Evolutionary conservation across 2,888 invertebrate genomes (phyloP).

Genomic region (Rhamphomyia laevipes): DNA sequence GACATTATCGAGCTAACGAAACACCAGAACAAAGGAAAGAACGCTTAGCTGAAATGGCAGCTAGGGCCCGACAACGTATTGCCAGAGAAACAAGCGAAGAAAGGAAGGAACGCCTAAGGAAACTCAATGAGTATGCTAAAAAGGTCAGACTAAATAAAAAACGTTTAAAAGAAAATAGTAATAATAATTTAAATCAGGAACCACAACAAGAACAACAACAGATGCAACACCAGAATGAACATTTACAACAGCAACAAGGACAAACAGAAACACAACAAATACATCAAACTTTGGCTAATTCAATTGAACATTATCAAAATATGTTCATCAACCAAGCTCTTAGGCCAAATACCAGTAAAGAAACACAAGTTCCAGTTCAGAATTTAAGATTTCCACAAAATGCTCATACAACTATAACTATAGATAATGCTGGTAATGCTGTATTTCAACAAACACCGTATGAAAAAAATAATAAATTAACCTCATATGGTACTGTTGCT

Average conservation of each 20-base stretch:
- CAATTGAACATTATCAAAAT: conserved; percentile 35
- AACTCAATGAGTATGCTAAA: conserved; percentile 38
- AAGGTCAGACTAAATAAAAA: conserved; percentile 39
- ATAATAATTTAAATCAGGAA: conserved; percentile 33
- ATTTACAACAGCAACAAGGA: conserved; percentile 24
- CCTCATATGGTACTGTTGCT: conserved; percentile 30
- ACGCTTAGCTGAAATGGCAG: conserved; percentile 35
- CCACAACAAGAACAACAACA: conserved; percentile 18
- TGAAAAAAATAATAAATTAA: conserved; percentile 20
- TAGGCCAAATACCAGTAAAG: conserved; percentile 20
- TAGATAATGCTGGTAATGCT: conserved; percentile 26
- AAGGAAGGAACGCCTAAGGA: conserved; percentile 37
- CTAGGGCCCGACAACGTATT: conserved; percentile 34
- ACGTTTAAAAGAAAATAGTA: conserved; percentile 27
- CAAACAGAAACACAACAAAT: conserved; percentile 1
- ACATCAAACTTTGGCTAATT: conserved; percentile 21
- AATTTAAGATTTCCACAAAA: conserved; percentile 18
- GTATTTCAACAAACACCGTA: conserved; percentile 32
- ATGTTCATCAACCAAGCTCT: conserved; percentile 34
- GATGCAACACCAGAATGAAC: conserved; percentile 19
- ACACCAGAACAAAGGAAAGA: conserved; percentile 34
- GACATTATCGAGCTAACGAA: conserved; percentile 35
- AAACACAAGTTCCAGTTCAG: conserved; percentile 17
- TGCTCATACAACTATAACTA: conserved; percentile 14
- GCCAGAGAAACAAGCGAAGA: conserved; percentile 33